phyloP scores from a whole-genome alignment of 2,888 invertebrate genomes.

The Orthosia gothica region DNA sequence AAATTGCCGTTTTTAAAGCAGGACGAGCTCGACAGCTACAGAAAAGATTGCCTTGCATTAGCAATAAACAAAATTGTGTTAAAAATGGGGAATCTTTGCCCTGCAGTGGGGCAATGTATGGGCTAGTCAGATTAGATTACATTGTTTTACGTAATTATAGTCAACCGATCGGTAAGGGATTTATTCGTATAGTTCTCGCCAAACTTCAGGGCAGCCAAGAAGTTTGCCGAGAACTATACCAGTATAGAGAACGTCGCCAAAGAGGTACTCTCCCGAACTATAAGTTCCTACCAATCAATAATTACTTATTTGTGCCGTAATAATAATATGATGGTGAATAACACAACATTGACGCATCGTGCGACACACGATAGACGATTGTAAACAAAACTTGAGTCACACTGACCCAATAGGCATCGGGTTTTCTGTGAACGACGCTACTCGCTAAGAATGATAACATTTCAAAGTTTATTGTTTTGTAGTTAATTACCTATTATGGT shows the following conservation, averaged over 20 bases:
- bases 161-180: not conserved
- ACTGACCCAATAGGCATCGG: slow-evolving; percentile 71
- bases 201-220: no score
- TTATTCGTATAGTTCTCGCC: no score
- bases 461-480: slow-evolving; percentile 54
- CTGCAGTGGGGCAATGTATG: not conserved
- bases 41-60: not conserved
- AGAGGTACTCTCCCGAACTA: slow-evolving; percentile 14
- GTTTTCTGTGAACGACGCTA: slow-evolving; percentile 67
- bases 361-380: slow-evolving; percentile 62
- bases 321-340: slow-evolving; percentile 71
- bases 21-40: not conserved
- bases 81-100: not conserved
- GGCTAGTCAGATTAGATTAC: not conserved
- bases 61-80: not conserved
- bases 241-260: not conserved
- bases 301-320: slow-evolving; percentile 84
- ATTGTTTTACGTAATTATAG: not conserved
- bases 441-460: slow-evolving; percentile 63
- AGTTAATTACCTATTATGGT: slow-evolving; percentile 48
- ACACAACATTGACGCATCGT: slow-evolving; percentile 66
- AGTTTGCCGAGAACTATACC: no score
- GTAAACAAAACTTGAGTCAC: slow-evolving; percentile 80
- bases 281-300: slow-evolving; percentile 32
- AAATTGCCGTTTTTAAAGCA: not conserved